A percentile compares a stretch with the other conserved stretches of the same genome.
Evolutionary conservation across 2,113 vertebrate species (phyloP).

Genomic region (Campylomormyrus tamandua): DNA sequence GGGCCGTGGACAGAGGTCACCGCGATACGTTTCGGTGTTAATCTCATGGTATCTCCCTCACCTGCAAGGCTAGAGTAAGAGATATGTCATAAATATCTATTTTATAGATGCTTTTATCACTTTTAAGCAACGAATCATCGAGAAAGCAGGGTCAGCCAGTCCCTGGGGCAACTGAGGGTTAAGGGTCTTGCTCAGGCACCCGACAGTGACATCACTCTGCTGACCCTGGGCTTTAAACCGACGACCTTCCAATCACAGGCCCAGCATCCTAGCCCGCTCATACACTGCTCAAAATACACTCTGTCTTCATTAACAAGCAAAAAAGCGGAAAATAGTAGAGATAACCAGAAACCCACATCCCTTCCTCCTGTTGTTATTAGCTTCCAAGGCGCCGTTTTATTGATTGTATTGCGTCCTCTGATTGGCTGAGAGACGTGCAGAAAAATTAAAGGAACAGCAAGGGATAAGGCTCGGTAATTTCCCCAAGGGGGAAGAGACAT

Average conservation of each 20-base stretch:
- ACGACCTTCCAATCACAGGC: background rate
- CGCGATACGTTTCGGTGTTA: slow-evolving; percentile 26
- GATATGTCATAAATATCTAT: background rate
- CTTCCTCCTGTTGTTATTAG: background rate
- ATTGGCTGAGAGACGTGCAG: slow-evolving; percentile 27
- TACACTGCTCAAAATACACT: background rate
- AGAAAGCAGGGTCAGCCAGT: background rate
- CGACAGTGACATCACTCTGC: background rate
- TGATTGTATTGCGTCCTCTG: slow-evolving; percentile 23
- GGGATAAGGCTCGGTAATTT: slow-evolving; percentile 11
- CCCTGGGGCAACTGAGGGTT: background rate
- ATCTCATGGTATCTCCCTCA: slow-evolving; percentile 10
- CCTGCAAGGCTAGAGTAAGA: slow-evolving; percentile 24
- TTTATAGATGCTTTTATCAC: background rate
- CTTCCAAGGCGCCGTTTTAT: slow-evolving; percentile 9
- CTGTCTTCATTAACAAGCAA: slow-evolving; percentile 25
- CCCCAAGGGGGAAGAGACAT: background rate
- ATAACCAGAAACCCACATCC: slow-evolving; percentile 3
- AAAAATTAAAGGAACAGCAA: slow-evolving; percentile 27
- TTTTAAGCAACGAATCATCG: background rate
- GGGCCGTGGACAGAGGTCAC: slow-evolving; percentile 19
- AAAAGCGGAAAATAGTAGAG: slow-evolving; percentile 2
- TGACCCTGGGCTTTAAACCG: background rate
- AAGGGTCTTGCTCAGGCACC: background rate
- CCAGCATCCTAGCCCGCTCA: background rate